Percentiles rank a stretch among this genome's conserved stretches.
Evolutionary conservation across 2,113 vertebrate species (phyloP).

Genomic region (Odocoileus virginianus): DNA sequence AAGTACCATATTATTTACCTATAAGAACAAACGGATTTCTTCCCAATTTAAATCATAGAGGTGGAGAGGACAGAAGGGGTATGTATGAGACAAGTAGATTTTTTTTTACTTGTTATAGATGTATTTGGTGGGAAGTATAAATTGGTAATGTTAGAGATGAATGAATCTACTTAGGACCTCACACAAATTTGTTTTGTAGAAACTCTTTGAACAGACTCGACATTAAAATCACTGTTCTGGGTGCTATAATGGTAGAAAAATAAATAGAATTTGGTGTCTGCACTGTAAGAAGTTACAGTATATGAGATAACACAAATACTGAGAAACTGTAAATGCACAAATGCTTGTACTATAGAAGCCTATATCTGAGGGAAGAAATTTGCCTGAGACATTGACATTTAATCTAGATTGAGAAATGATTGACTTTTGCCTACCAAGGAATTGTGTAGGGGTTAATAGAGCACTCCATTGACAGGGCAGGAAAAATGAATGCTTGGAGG

Average conservation of each 20-base stretch:
- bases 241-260: neutral
- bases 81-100: neutral
- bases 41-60: neutral
- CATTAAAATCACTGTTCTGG: neutral
- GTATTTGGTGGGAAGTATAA: neutral
- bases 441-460: neutral
- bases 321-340: neutral
- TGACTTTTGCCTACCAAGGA: neutral
- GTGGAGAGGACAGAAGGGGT: neutral
- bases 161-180: neutral
- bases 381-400: neutral
- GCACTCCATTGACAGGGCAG: neutral
- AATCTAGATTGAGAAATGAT: neutral
- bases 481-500: neutral
- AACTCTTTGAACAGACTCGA: neutral
- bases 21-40: slow-evolving; percentile 1
- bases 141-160: neutral
- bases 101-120: neutral
- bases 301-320: neutral
- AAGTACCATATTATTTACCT: slow-evolving; percentile 34
- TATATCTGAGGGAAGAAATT: neutral
- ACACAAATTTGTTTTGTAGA: neutral
- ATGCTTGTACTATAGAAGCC: neutral
- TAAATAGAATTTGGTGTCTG: neutral
- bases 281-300: neutral